Base-by-base conservation (phyloP, 2,113 vertebrate species). In the Alaudala cheleensis region DNA sequence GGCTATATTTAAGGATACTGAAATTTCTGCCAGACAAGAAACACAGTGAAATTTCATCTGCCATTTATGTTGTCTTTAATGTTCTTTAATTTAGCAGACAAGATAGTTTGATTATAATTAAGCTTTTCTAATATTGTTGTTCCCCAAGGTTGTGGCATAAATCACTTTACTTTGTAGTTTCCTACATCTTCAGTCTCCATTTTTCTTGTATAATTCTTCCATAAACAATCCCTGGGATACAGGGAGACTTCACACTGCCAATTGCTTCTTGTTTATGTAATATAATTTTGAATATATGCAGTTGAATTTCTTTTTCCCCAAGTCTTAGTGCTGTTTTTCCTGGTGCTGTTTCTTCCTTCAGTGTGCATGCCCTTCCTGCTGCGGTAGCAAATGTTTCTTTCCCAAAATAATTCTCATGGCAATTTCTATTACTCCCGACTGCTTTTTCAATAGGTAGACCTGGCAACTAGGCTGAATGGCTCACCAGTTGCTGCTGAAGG, bases 21-120 rank as follows among this genome's bases (percentile, higher is more conserved):
- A 90, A 90, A 81, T 54, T 92, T 95, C 85, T 96, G 92, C 72
- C 72, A 79, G 78, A 93, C 37, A 81, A 74, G 76, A 47, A 90
- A 45, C 76, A 78, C 42, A 81, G 34, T 78, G 61, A 92, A 93
- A 92, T 93, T 95, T 88, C 61, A 64, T 83, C 83, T 96, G 56
- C 86, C 86, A 81, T 65, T 91, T 93, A 74, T 74, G 86, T 73
- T 95, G 49, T 66, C 80, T 44, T 72, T 96, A 91, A 91, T 91
- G 81, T 91, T 91, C 60, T 89, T 90, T 97, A 95, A 92, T 96
- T 92, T 91, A 96, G 81, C 53, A 92, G 88, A 76, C 54, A 81
- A 88, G 90, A 81, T 76, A 92, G 73, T 87, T 95, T 42, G 56
- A 31, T 73, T 93, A 80, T 94, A 96, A 94, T 96, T 91, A 96